Base-by-base conservation (phyloP, 2,113 vertebrate species). In the Porphyrio hochstetteri region DNA sequence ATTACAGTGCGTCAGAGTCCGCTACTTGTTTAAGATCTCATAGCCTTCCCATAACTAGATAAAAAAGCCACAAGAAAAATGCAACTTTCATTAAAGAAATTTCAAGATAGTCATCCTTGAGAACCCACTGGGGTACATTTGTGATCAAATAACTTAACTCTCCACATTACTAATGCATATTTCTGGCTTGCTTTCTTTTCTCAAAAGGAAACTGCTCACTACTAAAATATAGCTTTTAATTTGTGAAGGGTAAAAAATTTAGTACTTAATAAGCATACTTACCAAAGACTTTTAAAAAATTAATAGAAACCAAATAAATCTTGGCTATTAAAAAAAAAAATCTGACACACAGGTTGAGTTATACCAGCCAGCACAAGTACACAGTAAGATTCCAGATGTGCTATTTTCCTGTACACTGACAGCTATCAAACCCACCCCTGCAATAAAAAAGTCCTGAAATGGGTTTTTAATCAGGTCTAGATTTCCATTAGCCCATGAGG, bases 361-460 rank as follows among this genome's bases (percentile, higher is more conserved):
- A 98, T 95, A 97, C 97, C 96, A 98, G 97, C 96, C 92, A 97
- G 90, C 79, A 80, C 44, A 78, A 97, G 96, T 96, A 96, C 97
- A 97, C 92, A 97, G 95, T 96, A 96, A 96, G 95, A 95, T 97
- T 98, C 98, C 98, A 97, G 98, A 98, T 98, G 98, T 98, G 96
- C 93, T 97, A 88, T 96, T 97, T 98, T 96, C 97, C 97, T 98
- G 95, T 96, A 97, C 93, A 97, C 91, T 97, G 98, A 98, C 97
- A 98, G 96, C 92, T 98, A 96, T 98, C 97, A 98, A 97, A 96
- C 90, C 95, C 96, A 96, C 92, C 88, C 95, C 84, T 96, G 96
- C 93, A 97, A 97, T 97, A 97, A 97, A 98, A 97, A 97, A 97
- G 95, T 82, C 95, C 94, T 96, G 92, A 97, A 97, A 97, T 97